phyloP scores from a whole-genome alignment of 2,888 invertebrate genomes.

The Drosophila crucigera region DNA sequence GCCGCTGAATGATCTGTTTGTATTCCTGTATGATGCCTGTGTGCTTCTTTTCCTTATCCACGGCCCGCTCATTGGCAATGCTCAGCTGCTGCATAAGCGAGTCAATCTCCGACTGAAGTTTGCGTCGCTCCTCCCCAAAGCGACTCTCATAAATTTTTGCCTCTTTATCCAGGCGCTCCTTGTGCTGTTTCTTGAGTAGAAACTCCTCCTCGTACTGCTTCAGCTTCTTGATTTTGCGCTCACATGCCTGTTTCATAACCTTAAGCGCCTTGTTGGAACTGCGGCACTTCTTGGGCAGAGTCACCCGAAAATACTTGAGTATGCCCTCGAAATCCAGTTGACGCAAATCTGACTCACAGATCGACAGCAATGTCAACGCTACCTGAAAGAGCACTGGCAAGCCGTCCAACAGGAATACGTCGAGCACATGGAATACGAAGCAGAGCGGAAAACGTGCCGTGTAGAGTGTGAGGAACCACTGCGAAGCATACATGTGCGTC shows the following conservation, averaged over 20 bases:
- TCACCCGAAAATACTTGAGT: slow-evolving; percentile 98
- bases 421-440: slow-evolving; percentile 98
- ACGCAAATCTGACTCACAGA: slow-evolving; percentile 95
- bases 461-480: slow-evolving; percentile 99
- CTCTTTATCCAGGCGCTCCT: slow-evolving; percentile 88
- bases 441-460: slow-evolving; percentile 99
- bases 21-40: slow-evolving; percentile 95
- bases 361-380: slow-evolving; percentile 95
- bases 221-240: slow-evolving; percentile 96
- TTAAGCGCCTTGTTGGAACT: slow-evolving; percentile 95
- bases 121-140: slow-evolving; percentile 85
- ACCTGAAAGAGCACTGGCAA: slow-evolving; percentile 98
- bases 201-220: slow-evolving; percentile 98
- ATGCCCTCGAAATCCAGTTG: slow-evolving; percentile 98
- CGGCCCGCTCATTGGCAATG: slow-evolving; percentile 90
- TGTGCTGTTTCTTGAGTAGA: slow-evolving; percentile 89
- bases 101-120: slow-evolving; percentile 85
- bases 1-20: slow-evolving; percentile 94
- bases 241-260: slow-evolving; percentile 95
- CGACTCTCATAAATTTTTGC: slow-evolving; percentile 90
- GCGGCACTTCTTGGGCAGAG: slow-evolving; percentile 97
- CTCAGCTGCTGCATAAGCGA: slow-evolving; percentile 92
- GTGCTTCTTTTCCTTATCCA: slow-evolving; percentile 90
- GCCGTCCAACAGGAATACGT: slow-evolving; percentile 97
- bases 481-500: slow-evolving; percentile 99